Percentiles rank a stretch among this genome's conserved stretches.
These are phyloP conservation scores for Herminia tarsipennalis DNA, from an alignment of 2,888 invertebrate species.

Conservation along the genomic window DNA sequence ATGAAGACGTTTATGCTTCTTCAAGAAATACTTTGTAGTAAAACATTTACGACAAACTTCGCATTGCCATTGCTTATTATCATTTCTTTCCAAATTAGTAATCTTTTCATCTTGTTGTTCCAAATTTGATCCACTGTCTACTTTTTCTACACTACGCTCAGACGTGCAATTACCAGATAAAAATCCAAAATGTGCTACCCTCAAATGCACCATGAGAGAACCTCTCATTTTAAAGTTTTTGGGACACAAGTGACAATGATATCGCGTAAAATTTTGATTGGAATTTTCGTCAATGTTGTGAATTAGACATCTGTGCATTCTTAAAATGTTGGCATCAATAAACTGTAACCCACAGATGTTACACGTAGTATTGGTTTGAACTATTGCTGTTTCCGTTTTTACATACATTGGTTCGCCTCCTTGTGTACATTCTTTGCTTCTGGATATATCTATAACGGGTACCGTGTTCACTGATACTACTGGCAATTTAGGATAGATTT, in stretches of 20 bases:
- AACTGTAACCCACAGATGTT: conserved; percentile 91
- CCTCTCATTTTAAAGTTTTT: conserved; percentile 94
- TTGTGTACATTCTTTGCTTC: conserved; percentile 49
- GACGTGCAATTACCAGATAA: conserved; percentile 54
- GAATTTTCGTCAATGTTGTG: conserved; percentile 82
- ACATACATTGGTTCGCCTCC: conserved; percentile 52
- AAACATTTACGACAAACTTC: conserved; percentile 94
- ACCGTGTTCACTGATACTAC: conserved; percentile 69
- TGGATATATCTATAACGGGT: conserved; percentile 67
- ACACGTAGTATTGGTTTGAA: conserved; percentile 75
- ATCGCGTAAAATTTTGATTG: conserved; percentile 73
- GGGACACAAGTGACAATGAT: conserved; percentile 91
- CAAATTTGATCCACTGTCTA: conserved; percentile 34
- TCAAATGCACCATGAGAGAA: conserved; percentile 92
- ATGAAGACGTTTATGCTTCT: conserved; percentile 94
- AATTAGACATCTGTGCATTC: conserved; percentile 90
- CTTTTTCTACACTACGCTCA: conserved; percentile 39
- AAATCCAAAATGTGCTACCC: conserved; percentile 91
- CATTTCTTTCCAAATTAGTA: conserved; percentile 65
- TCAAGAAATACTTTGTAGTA: conserved; percentile 95
- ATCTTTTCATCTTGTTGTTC: conserved; percentile 52
- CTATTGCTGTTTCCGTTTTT: conserved; percentile 59
- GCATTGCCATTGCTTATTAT: conserved; percentile 94
- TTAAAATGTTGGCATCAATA: conserved; percentile 88
- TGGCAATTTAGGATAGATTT: conserved; percentile 79